Percentiles rank a stretch among this genome's conserved stretches.
Conservation (phyloP, 2,113 vertebrate genomes). For the Campylomormyrus tamandua region DNA sequence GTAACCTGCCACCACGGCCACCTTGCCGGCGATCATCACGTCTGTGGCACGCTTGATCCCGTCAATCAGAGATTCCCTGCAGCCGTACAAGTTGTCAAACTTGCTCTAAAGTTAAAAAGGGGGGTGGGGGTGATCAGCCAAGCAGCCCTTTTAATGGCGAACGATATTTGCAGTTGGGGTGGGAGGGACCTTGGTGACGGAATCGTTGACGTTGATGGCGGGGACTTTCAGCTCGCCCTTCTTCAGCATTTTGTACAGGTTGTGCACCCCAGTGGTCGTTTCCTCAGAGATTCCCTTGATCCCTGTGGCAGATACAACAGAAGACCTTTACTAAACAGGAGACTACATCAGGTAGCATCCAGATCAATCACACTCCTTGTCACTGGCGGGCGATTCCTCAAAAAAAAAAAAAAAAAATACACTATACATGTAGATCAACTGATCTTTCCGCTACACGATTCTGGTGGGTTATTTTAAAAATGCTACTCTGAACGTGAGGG, state of each 20-base stretch:
- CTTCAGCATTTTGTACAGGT: constrained; percentile 92
- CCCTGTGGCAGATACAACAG: constrained; percentile 49
- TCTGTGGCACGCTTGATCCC: constrained; percentile 96
- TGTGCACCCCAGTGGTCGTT: constrained; percentile 95
- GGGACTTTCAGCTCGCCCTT: constrained; percentile 82
- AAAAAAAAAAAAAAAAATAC: background rate
- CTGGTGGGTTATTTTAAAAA: background rate
- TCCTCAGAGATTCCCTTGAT: constrained; percentile 91
- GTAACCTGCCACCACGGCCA: constrained; percentile 89
- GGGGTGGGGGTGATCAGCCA: background rate
- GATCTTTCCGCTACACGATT: background rate
- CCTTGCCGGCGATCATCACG: constrained; percentile 97
- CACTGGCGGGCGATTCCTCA: background rate
- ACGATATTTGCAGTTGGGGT: background rate
- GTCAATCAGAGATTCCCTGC: constrained; percentile 93
- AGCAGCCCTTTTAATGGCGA: background rate
- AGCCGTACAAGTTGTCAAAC: constrained; percentile 97
- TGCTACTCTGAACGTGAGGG: background rate
- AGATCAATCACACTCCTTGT: background rate
- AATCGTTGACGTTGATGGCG: constrained; percentile 96
- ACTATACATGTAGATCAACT: background rate
- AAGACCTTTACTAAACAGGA: background rate
- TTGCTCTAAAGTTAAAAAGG: constrained; percentile 70
- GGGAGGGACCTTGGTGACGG: constrained; percentile 83
- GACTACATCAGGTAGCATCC: too few relatives aligned